Evolutionary conservation across 2,888 invertebrate genomes (phyloP).

Genomic region (Pammene aurita): DNA sequence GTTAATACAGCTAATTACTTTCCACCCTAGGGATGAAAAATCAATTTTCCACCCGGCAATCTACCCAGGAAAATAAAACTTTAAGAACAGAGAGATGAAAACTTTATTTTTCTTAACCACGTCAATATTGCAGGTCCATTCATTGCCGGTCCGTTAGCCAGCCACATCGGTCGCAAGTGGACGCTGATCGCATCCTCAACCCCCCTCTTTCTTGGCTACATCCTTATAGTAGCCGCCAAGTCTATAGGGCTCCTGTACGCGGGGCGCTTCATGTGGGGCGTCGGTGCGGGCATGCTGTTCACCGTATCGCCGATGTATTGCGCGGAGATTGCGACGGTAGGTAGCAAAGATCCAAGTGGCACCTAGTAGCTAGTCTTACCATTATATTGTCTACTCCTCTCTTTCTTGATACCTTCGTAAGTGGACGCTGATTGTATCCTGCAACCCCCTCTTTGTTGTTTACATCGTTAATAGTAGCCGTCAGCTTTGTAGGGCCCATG

Average conservation of each 20-base stretch:
- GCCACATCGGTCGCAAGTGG: slow-evolving; percentile 87
- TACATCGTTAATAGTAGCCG: no score
- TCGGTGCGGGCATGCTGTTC: slow-evolving; percentile 87
- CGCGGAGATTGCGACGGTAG: slow-evolving; percentile 91
- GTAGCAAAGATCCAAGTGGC: neutral
- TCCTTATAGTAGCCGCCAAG: slow-evolving; percentile 83
- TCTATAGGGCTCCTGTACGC: slow-evolving; percentile 78
- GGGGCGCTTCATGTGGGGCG: slow-evolving; percentile 84
- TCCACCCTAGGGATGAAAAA: no score
- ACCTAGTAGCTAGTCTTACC: no score
- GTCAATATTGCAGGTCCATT: slow-evolving; percentile 83
- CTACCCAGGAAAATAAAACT: no score
- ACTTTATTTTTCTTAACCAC: neutral
- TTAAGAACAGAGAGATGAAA: no score
- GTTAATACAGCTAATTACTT: no score
- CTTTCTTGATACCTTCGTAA: no score
- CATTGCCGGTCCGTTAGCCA: slow-evolving; percentile 86
- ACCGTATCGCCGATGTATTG: slow-evolving; percentile 93
- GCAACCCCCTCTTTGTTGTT: no score
- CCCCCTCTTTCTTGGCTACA: slow-evolving; percentile 88
- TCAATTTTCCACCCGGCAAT: no score
- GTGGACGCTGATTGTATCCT: no score
- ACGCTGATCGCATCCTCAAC: slow-evolving; percentile 85
- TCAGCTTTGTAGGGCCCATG: no score
- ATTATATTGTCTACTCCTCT: no score